Evolutionary conservation across 2,113 vertebrate genomes (phyloP).

Genomic region (Dissostichus mawsoni): DNA sequence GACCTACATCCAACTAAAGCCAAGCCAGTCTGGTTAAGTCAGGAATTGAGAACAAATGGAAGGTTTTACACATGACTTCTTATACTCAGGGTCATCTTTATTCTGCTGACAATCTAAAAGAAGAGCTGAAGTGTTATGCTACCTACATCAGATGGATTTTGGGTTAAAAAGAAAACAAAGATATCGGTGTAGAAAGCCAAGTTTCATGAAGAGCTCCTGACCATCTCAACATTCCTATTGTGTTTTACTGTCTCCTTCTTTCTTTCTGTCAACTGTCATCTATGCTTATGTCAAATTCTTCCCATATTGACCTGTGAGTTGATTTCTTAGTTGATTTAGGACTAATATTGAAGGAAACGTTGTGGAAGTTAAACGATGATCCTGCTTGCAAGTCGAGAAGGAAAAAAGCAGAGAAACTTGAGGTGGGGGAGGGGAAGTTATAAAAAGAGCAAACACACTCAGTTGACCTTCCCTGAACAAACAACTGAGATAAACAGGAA

Average conservation of each 20-base stretch:
- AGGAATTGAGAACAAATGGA: constrained; percentile 28
- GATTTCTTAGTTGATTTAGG: no score
- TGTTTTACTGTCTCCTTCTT: no score
- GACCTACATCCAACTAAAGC: constrained; percentile 38
- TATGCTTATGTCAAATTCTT: no score
- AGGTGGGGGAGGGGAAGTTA: not conserved
- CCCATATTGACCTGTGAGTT: no score
- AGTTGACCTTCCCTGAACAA: constrained; percentile 27
- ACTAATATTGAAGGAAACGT: no score
- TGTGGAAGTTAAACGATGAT: not conserved
- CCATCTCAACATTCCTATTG: no score
- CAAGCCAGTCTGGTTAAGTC: constrained; percentile 4
- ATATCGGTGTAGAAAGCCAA: no score
- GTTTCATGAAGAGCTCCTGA: no score
- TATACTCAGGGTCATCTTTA: not conserved
- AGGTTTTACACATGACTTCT: constrained; percentile 1
- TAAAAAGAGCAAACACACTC: not conserved
- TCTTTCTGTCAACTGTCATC: no score
- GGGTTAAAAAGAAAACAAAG: no score
- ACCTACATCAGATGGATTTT: no score
- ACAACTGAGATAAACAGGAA: constrained; percentile 10
- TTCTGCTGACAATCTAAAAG: not conserved
- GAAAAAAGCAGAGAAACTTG: not conserved
- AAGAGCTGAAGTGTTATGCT: not conserved
- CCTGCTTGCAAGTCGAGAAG: not conserved